These are phyloP conservation scores for Thecophora atra DNA, from an alignment of 2,888 invertebrate species.

Conservation along the genomic window DNA sequence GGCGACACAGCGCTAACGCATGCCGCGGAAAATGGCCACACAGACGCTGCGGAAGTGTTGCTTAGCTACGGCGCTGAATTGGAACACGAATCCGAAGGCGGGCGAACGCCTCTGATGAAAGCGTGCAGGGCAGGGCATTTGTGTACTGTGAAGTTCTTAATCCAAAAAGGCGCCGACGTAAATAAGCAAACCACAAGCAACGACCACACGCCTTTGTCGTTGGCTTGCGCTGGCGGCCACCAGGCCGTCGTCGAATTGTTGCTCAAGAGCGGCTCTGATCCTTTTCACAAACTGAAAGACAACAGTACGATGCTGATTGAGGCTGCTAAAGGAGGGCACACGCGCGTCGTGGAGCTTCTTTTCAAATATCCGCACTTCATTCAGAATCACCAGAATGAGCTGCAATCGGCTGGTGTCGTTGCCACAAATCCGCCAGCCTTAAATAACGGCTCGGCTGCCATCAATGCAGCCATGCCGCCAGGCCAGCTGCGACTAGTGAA, in stretches of 20 bases:
- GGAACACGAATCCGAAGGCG: constrained; percentile 97
- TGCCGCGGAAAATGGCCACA: constrained; percentile 98
- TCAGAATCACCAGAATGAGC: constrained; percentile 70
- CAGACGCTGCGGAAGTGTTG: constrained; percentile 93
- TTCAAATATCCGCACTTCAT: constrained; percentile 90
- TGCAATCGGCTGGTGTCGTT: constrained; percentile 55
- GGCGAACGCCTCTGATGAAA: constrained; percentile 98
- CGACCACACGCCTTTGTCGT: constrained; percentile 95
- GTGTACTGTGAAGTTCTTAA: constrained; percentile 95
- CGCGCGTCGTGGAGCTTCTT: constrained; percentile 91
- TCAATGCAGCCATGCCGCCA: constrained; percentile 45
- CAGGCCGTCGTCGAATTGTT: constrained; percentile 91
- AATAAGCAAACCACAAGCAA: constrained; percentile 90
- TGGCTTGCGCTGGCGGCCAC: constrained; percentile 97
- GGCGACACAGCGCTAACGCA: constrained; percentile 96
- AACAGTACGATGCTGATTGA: constrained; percentile 99
- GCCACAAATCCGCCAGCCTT: constrained; percentile 50
- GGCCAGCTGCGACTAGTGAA: constrained; percentile 61
- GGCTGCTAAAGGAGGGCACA: constrained; percentile 97
- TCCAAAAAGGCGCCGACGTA: constrained; percentile 87
- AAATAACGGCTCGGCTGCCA: constrained; percentile 51
- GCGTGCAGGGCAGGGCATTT: constrained; percentile 96
- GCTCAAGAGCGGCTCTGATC: constrained; percentile 91
- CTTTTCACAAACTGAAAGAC: constrained; percentile 96
- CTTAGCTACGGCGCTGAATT: constrained; percentile 90